Evolutionary conservation across 1,140 invertebrate species (phyloP).

Genomic region (Tachypleus tridentatus): DNA sequence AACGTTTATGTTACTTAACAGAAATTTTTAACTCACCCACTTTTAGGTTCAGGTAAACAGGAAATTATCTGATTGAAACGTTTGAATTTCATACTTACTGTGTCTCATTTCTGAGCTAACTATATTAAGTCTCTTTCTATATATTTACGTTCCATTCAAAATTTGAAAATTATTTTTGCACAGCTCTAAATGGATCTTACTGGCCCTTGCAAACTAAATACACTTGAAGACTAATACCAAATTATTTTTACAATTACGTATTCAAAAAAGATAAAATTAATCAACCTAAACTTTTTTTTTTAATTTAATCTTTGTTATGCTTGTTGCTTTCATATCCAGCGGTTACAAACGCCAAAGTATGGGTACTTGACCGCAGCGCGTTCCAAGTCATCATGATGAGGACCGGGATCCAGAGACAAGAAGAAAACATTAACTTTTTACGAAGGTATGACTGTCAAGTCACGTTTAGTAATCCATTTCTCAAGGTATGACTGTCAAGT

Average conservation of each 20-base stretch:
- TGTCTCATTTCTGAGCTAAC: too few species aligned
- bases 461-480: not conserved
- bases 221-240: conserved; percentile 11
- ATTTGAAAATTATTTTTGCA: too few species aligned
- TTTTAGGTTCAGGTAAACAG: too few species aligned
- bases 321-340: conserved; percentile 42
- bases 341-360: conserved; percentile 83
- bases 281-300: conserved; percentile 3
- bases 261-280: not conserved
- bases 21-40: too few species aligned
- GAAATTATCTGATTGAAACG: too few species aligned
- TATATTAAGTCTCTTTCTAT: too few species aligned
- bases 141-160: too few species aligned
- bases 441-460: conserved; percentile 58
- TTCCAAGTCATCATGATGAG: conserved; percentile 99
- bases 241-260: conserved; percentile 2
- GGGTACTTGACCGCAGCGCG: conserved; percentile 95
- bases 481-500: too few species aligned
- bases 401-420: conserved; percentile 85
- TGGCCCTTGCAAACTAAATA: not conserved
- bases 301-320: conserved; percentile 19
- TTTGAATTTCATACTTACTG: too few species aligned
- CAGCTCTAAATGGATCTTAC: conserved; percentile 4
- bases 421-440: conserved; percentile 94
- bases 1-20: too few species aligned